These are phyloP conservation scores for Astropecten irregularis DNA, from an alignment of 53 echinoderm and acorn worm species.

Conservation along the genomic window DNA sequence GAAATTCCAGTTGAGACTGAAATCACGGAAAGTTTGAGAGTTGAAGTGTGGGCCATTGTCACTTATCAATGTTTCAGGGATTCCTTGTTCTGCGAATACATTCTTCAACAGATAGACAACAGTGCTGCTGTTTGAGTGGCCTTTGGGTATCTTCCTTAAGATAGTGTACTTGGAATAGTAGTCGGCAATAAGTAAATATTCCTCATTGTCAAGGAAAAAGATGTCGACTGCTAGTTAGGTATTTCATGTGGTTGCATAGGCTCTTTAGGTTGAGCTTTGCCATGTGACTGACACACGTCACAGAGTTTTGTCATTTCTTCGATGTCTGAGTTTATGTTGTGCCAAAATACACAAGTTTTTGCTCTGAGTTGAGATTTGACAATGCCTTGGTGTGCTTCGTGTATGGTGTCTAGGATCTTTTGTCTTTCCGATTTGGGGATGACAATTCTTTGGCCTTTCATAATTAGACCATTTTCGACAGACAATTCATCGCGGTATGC, in stretches of 20 bases:
- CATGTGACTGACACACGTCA: constrained; percentile 43
- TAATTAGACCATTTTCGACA: constrained; percentile 45
- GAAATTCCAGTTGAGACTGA: constrained; percentile 13
- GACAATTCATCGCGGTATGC: constrained; percentile 53
- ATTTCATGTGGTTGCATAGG: constrained; percentile 53
- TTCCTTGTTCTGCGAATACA: constrained; percentile 56
- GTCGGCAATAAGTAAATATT: constrained; percentile 55
- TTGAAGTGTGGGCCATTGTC: constrained; percentile 50
- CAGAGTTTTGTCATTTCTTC: constrained; percentile 39
- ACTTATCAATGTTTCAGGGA: constrained; percentile 44
- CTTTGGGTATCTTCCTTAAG: constrained; percentile 30
- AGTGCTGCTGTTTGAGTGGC: constrained; percentile 37
- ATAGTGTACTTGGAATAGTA: constrained; percentile 52
- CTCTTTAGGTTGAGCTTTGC: constrained; percentile 40
- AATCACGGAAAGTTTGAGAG: constrained; percentile 6
- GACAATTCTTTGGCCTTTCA: constrained; percentile 59
- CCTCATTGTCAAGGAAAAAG: constrained; percentile 44
- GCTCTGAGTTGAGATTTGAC: constrained; percentile 66
- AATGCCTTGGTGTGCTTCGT: constrained; percentile 66
- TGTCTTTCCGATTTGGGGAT: constrained; percentile 41
- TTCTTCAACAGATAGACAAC: constrained; percentile 24
- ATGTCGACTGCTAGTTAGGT: constrained; percentile 58
- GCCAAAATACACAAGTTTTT: constrained; percentile 61
- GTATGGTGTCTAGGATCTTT: constrained; percentile 42
- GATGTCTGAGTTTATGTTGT: constrained; percentile 65